Base-by-base conservation (phyloP, 2,797 vertebrate genomes). In the Staurois parvus region DNA sequence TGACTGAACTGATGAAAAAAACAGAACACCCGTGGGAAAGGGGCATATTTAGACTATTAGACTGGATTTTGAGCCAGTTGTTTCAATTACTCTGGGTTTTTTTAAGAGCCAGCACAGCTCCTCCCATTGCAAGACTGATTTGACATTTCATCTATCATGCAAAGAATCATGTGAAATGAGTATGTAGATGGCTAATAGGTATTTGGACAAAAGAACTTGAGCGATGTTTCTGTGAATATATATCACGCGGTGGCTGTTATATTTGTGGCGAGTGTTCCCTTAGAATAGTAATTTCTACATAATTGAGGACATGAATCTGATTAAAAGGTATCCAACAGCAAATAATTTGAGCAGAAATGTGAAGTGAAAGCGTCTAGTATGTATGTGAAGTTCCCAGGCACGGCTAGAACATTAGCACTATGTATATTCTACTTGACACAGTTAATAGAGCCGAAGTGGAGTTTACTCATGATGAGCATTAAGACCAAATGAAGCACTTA, bases 381-480 rank as follows among this genome's bases (percentile, higher is more conserved):
- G 6, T n/a, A 64, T 29, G 24, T 11, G 4, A 8, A 42, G 59
- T 79, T 79, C 40, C 29, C 76, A 73, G 29, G 40, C 26, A 62
- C 21, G 9, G 32, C 32, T 78, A 62, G 30, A n/a, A 56, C 67
- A 78, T 72, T 78, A 59, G 30, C 28, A 30, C 30, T 62, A 30
- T 40, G 75, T 79, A 79, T 79, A 85, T 85, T 79, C 64, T 52
- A 45, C 56, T 37, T 85, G 83, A 84, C 84, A 80, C 17, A 30
- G 77, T 37, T 79, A 80, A 85, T 56, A 40, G 75, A 80, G 76
- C 69, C 67, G 15, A 80, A 80, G 74, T 29, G 21, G 30, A 48
- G 40, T 80, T 85, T 74, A 73, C 76, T 85, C 59, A 52, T 40
- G 42, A 75, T 75, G 32, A 66, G 45, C 45, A 84, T 80, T 85